A percentile compares a stretch with the other conserved stretches of the same genome.
Evolutionary conservation across 2,797 vertebrate species (phyloP).

Genomic region (Toxotes lorentzi): DNA sequence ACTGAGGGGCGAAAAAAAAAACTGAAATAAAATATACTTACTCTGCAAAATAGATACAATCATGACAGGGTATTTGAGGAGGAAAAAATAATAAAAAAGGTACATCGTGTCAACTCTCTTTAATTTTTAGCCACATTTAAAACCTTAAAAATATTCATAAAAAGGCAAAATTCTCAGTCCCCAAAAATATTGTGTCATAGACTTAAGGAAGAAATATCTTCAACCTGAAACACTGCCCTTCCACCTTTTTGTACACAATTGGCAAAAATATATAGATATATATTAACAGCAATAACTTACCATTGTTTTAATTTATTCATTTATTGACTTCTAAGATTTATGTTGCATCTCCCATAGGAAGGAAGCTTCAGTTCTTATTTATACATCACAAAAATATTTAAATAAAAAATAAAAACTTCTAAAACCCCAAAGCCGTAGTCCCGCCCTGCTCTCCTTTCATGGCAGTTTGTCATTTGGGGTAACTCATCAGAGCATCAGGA

Average conservation of each 20-base stretch:
- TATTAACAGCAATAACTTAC: conserved; percentile 91
- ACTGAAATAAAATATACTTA: conserved; percentile 79
- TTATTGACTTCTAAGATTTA: conserved; percentile 88
- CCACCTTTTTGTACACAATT: conserved; percentile 87
- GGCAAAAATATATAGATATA: conserved; percentile 90
- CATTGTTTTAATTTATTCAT: conserved; percentile 89
- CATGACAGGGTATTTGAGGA: conserved; percentile 77
- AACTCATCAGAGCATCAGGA: conserved; percentile 68
- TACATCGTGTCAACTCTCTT: conserved; percentile 89
- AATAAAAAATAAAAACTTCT: conserved; percentile 91
- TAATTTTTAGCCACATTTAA: conserved; percentile 87
- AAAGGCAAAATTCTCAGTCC: conserved; percentile 88
- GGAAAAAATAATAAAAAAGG: conserved; percentile 90
- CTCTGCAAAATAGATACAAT: conserved; percentile 84
- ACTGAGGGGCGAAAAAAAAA: conserved; percentile 38
- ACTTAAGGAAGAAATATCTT: conserved; percentile 86
- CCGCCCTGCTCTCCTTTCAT: conserved; percentile 46
- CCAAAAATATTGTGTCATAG: conserved; percentile 89
- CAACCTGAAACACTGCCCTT: conserved; percentile 83
- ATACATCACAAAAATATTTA: conserved; percentile 95
- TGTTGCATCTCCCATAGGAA: conserved; percentile 90
- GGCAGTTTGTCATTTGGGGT: conserved; percentile 78
- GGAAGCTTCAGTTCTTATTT: conserved; percentile 87
- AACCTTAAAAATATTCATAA: conserved; percentile 89
- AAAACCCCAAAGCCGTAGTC: conserved; percentile 77